phyloP scores from a whole-genome alignment of 2,113 vertebrate genomes.

The Hemiscyllium ocellatum region DNA sequence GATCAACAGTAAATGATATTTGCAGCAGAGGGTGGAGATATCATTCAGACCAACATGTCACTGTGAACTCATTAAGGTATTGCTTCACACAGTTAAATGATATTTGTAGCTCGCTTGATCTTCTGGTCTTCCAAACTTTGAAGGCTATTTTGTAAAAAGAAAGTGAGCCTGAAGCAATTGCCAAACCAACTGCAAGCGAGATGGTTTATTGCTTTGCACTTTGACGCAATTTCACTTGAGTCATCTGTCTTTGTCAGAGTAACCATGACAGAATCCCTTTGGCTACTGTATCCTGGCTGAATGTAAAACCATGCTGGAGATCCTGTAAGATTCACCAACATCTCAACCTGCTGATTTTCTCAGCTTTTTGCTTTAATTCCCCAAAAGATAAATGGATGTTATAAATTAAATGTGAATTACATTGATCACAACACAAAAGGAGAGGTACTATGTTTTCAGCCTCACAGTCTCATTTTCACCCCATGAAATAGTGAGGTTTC shows the following conservation, averaged over 20 bases:
- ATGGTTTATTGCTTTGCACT: neutral
- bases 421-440: neutral
- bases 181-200: neutral
- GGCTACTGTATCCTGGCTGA: neutral
- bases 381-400: neutral
- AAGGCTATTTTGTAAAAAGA: neutral
- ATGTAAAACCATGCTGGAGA: neutral
- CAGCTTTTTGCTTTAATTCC: neutral
- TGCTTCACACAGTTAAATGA: neutral
- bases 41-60: neutral
- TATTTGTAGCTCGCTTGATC: neutral
- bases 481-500: neutral
- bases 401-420: neutral
- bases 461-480: neutral
- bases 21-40: neutral
- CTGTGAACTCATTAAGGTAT: neutral
- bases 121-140: neutral
- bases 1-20: neutral
- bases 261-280: neutral
- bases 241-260: constrained; percentile 4
- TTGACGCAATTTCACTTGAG: neutral
- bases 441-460: neutral
- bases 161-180: neutral
- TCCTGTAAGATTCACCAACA: neutral
- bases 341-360: neutral